Conservation (phyloP, 2,888 invertebrate species). For the Folsomia manolachei region DNA sequence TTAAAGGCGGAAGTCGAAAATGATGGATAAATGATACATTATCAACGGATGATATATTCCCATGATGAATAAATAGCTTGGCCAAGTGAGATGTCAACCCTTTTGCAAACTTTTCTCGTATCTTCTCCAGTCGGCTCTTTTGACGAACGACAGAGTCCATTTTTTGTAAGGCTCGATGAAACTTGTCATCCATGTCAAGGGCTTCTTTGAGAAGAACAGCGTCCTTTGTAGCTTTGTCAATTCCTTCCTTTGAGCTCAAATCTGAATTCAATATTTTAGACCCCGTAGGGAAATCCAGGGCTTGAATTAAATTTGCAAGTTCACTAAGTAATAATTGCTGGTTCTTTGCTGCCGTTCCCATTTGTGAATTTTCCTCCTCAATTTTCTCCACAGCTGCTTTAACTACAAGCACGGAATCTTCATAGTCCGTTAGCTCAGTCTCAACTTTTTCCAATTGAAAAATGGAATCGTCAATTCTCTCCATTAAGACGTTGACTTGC, state of each 20-base stretch:
- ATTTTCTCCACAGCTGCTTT: conserved; percentile 86
- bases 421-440: conserved; percentile 71
- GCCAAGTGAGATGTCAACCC: conserved; percentile 85
- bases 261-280: conserved; percentile 46
- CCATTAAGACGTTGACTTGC: conserved; percentile 67
- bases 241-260: conserved; percentile 45
- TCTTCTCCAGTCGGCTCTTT: conserved; percentile 71
- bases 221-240: conserved; percentile 44
- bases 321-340: conserved; percentile 75
- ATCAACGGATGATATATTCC: conserved; percentile 52
- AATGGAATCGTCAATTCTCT: conserved; percentile 74
- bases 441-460: conserved; percentile 71
- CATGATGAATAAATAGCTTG: conserved; percentile 91
- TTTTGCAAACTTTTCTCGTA: conserved; percentile 74
- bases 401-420: conserved; percentile 77
- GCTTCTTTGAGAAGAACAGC: conserved; percentile 47
- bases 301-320: conserved; percentile 65
- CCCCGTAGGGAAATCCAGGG: conserved; percentile 47
- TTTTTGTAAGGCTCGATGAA: conserved; percentile 64
- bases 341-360: conserved; percentile 80
- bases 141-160: conserved; percentile 79
- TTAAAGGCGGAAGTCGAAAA: conserved; percentile 71
- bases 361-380: conserved; percentile 83
- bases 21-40: conserved; percentile 53
- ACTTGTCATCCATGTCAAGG: conserved; percentile 57